phyloP scores from a whole-genome alignment of 2,888 invertebrate species.

The Drosophila fungiperda region DNA sequence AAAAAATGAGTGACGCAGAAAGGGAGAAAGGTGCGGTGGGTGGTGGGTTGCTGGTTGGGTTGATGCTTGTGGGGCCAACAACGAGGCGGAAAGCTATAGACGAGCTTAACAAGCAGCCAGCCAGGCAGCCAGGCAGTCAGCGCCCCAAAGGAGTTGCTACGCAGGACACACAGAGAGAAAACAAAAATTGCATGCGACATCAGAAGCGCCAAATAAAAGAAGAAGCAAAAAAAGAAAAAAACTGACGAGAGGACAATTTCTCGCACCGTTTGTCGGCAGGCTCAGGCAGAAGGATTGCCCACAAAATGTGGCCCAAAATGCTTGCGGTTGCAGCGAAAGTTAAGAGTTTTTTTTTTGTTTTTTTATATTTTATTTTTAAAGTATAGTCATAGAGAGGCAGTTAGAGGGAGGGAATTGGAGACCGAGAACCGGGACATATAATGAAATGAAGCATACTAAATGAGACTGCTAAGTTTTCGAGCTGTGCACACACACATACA shows the following conservation, averaged over 20 bases:
- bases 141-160: constrained; percentile 76
- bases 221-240: constrained; percentile 18
- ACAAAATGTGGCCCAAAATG: constrained; percentile 77
- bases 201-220: constrained; percentile 61
- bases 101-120: constrained; percentile 47
- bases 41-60: neutral
- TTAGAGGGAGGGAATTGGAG: constrained; percentile 2
- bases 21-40: neutral
- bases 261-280: constrained; percentile 72
- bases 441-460: constrained; percentile 79
- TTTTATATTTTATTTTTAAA: constrained; percentile 42
- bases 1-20: constrained; percentile 73
- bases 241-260: constrained; percentile 74
- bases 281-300: constrained; percentile 76
- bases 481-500: constrained; percentile 35
- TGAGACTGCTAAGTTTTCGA: constrained; percentile 79
- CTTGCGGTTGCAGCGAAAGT: constrained; percentile 79
- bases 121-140: constrained; percentile 23
- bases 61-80: constrained; percentile 1
- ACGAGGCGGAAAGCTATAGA: constrained; percentile 17
- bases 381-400: constrained; percentile 55
- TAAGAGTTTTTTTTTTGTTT: constrained; percentile 53
- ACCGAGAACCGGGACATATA: constrained; percentile 55
- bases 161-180: constrained; percentile 42
- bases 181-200: constrained; percentile 76